These are phyloP conservation scores for Lymantria monacha DNA, from an alignment of 2,888 invertebrate genomes.

Conservation along the genomic window DNA sequence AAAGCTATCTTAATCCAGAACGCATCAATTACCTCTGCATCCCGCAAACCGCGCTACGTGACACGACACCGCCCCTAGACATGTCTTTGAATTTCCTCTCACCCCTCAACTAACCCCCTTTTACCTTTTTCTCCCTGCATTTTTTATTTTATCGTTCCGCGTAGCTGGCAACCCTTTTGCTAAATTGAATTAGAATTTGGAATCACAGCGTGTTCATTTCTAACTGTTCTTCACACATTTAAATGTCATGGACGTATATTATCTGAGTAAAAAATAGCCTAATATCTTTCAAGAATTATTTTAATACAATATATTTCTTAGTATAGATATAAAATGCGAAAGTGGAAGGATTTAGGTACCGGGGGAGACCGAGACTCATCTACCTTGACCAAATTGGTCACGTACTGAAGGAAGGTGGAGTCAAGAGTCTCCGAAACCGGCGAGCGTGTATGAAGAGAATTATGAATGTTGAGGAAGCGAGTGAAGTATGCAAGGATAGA, in stretches of 20 bases:
- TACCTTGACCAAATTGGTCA: no score
- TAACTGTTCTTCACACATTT: slow-evolving; percentile 25
- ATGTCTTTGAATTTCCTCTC: slow-evolving; percentile 63
- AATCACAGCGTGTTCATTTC: slow-evolving; percentile 38
- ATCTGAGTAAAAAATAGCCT: no score
- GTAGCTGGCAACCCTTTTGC: slow-evolving; percentile 74
- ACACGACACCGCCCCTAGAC: slow-evolving; percentile 71
- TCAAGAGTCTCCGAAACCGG: no score
- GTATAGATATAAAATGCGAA: no score
- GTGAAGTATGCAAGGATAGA: no score
- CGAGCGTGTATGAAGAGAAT: no score
- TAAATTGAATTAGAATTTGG: slow-evolving; percentile 70
- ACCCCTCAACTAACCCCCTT: slow-evolving; percentile 26
- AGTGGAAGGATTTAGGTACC: no score
- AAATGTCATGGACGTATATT: not conserved
- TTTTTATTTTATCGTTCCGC: slow-evolving; percentile 65
- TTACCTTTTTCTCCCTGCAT: slow-evolving; percentile 28
- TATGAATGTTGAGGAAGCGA: no score
- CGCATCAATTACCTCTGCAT: slow-evolving; percentile 66
- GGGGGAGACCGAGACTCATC: no score
- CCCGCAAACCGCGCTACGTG: slow-evolving; percentile 53
- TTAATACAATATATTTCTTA: no score
- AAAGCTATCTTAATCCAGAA: slow-evolving; percentile 55
- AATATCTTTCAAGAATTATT: no score
- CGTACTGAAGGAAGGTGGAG: no score